A percentile compares a stretch with the other conserved stretches of the same genome.
These are phyloP conservation scores for Lophius piscatorius DNA, from an alignment of 2,113 vertebrate species.

Conservation along the genomic window DNA sequence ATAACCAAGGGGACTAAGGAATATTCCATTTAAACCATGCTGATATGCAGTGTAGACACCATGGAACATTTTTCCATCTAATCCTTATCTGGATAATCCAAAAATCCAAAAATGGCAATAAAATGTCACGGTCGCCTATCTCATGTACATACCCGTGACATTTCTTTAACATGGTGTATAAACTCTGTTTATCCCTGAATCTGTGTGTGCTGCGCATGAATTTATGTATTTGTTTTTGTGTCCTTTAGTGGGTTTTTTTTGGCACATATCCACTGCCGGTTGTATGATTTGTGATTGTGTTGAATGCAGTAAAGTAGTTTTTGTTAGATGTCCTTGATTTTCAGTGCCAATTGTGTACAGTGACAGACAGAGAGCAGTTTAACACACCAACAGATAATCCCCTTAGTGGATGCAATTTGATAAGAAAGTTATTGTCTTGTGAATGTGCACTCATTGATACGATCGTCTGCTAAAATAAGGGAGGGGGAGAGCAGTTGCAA, in stretches of 20 bases:
- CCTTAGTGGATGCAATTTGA: slow-evolving; percentile 48
- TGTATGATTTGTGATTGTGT: background rate
- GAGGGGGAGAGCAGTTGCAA: background rate
- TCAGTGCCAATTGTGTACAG: slow-evolving; percentile 35
- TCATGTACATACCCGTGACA: slow-evolving; percentile 61
- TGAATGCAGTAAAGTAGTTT: slow-evolving; percentile 25
- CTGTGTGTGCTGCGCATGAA: slow-evolving; percentile 10
- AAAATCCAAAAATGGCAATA: slow-evolving; percentile 57
- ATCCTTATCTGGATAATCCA: slow-evolving; percentile 63
- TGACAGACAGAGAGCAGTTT: slow-evolving; percentile 41
- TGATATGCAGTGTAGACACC: slow-evolving; percentile 57
- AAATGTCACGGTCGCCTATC: slow-evolving; percentile 69
- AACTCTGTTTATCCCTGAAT: slow-evolving; percentile 46
- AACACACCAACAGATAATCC: slow-evolving; percentile 59
- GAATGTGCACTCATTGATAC: slow-evolving; percentile 52
- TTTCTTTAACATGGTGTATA: slow-evolving; percentile 51
- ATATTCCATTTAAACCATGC: slow-evolving; percentile 53
- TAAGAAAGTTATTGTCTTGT: slow-evolving; percentile 51
- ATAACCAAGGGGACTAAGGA: slow-evolving; percentile 24
- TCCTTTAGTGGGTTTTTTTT: background rate
- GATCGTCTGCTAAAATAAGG: slow-evolving; percentile 50
- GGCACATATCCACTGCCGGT: background rate
- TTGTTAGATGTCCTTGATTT: slow-evolving; percentile 55
- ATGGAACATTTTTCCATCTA: slow-evolving; percentile 43
- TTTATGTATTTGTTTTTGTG: background rate